Evolutionary conservation across 2,888 invertebrate species (phyloP), one percentile per base, ranked within the genome.

Genomic region (Ophion obscuratus): DNA sequence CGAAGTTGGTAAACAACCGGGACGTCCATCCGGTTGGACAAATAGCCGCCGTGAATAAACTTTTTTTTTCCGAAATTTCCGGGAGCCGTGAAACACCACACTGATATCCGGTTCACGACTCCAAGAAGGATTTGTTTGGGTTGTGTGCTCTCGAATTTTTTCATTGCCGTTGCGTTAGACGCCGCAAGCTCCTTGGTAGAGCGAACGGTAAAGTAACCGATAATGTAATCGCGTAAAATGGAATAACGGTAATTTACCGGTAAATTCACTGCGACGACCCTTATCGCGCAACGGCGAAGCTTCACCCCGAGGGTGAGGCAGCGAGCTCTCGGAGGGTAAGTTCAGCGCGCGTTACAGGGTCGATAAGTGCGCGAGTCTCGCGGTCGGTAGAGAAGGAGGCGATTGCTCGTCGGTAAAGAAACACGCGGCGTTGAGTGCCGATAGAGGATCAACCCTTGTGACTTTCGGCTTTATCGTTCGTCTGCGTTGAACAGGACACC

Each of bases 311-410:
- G 17, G 53, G 53, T 17, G 14, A 53, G 53, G 14, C 14, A 53
- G 53, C 17, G 4, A 40, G 17, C 5, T 53, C 53, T 53, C 53
- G 53, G 17, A 61, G 47, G 62, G 31, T 6, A 27, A 11, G 62
- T 79, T 67, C 57, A 6, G 57, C 14, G n/a, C 5, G 14, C 24
- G 7, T 61, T 24, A 9, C 24, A 20, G 20, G 61, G 74, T 64
- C 68, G 82, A 53, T 17, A 53, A 53, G 53, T 4, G 57, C 80
- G 78, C 77, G 67, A 62, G 74, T 71, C 40, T 11, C 44, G 53
- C 62, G 17, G 90, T 90, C 91, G 91, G 90, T 83, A 91, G 89
- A 75, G 90, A 81, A 91, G 91, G 61, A 76, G 86, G 20, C 44
- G 36, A 27, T 27, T 31, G 31, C 7, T 24, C 27, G 11, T 20